These are phyloP conservation scores for Takifugu bimaculatus DNA, from an alignment of 2,113 vertebrate species.

Conservation along the genomic window DNA sequence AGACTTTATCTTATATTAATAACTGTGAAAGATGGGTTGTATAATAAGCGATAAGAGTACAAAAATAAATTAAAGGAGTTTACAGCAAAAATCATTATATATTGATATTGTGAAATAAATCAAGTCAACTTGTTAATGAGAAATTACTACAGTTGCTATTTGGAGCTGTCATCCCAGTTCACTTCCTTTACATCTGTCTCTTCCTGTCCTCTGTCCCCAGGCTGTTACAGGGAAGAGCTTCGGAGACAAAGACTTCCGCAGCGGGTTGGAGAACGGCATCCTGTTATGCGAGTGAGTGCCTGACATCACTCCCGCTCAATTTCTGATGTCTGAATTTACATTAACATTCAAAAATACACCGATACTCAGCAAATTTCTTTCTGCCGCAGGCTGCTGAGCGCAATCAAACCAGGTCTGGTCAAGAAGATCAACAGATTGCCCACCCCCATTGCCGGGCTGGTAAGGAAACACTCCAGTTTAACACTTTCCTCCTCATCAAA, in stretches of 20 bases:
- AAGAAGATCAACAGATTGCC: constrained; percentile 98
- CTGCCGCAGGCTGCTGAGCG: constrained; percentile 88
- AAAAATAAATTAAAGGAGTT: too few species aligned
- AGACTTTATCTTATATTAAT: too few species aligned
- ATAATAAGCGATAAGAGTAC: too few species aligned
- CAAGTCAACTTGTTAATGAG: too few species aligned
- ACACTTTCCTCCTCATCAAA: constrained; percentile 8
- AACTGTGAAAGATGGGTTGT: too few species aligned
- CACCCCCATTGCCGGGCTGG: constrained; percentile 95
- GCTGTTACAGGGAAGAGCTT: constrained; percentile 92
- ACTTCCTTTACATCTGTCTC: constrained; percentile 24
- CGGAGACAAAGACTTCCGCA: constrained; percentile 92
- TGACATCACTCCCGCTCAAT: constrained; percentile 16
- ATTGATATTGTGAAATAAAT: too few species aligned
- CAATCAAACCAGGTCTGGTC: constrained; percentile 92
- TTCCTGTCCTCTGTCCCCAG: constrained; percentile 65
- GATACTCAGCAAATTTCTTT: constrained; percentile 36
- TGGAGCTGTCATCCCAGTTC: not conserved
- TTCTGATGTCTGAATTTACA: constrained; percentile 26
- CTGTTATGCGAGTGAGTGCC: constrained; percentile 95
- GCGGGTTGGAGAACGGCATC: constrained; percentile 92
- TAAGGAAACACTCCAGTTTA: constrained; percentile 71
- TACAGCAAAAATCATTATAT: not conserved
- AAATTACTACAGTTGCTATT: not conserved
- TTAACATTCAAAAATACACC: constrained; percentile 20